Evolutionary conservation across 2,888 invertebrate species (phyloP), one percentile per base, ranked within the genome.

Genomic region (Acronicta alni): DNA sequence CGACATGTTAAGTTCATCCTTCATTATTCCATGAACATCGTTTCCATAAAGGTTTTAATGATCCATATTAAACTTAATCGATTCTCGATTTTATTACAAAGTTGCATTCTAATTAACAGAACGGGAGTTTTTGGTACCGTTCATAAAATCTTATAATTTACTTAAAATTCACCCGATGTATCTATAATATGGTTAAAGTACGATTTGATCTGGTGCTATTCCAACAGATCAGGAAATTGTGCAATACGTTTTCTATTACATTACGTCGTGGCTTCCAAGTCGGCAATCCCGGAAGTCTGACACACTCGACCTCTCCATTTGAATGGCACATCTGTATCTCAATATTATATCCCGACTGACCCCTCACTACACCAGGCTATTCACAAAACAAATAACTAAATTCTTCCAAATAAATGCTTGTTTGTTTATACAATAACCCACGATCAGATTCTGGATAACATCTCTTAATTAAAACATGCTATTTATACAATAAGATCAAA

Each of bases 171-270:
- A n/a, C 26, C 14, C 14, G 26, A 10, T 51, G 18, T 18, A 20
- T 42, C 51, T 37, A 0, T 30, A 30, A 44, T 44, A 44, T 44
- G 44, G 42, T 16, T 53, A 57, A 41, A 58, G 59, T 71, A 48
- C 46, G 53, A 59, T 62, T 38, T 42, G 54, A 35, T 58, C 45
- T 58, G n/a, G 53, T 61, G 48, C 56, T 49, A 55, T 60, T 63
- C 65, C 63, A 67, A 59, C 59, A 69, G 77, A 78, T 74, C 83
- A 84, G 87, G 87, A 89, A 86, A 86, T 90, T 89, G 85, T 86
- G 87, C 80, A 89, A 90, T 86, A 83, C 73, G 81, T 81, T 83
- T 86, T 85, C 84, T 81, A 85, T 86, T 85, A 82, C 81, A 84
- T 84, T 81, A 80, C 75, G 67, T 72, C 79, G 80, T 82, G 79